Conservation (phyloP, 2,113 vertebrate species). For the Phalacrocorax carbo region DNA sequence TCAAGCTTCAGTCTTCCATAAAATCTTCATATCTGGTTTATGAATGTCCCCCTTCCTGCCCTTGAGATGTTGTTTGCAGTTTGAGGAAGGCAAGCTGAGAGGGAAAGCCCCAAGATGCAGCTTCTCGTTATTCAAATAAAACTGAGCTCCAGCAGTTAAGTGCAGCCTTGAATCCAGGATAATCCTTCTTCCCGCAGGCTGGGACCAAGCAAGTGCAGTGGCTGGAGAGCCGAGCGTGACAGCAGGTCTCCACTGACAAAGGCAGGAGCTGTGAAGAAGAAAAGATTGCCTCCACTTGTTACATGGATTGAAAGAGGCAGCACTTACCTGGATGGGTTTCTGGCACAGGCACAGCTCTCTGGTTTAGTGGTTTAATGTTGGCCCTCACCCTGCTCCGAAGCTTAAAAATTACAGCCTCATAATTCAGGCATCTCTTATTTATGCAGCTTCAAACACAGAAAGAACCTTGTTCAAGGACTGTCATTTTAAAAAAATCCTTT, state of each 20-base stretch:
- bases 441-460: conserved; percentile 43
- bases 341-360: background rate
- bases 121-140: background rate
- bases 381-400: background rate
- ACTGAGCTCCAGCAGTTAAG: background rate
- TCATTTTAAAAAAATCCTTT: background rate
- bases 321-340: background rate
- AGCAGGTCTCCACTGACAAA: background rate
- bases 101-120: background rate
- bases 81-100: background rate
- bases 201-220: background rate
- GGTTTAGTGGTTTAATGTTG: background rate
- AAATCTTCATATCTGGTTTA: background rate
- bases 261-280: background rate
- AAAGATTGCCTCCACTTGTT: background rate
- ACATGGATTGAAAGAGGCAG: background rate
- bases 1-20: background rate
- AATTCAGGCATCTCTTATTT: conserved; percentile 51
- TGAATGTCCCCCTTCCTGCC: background rate
- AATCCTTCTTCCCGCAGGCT: background rate
- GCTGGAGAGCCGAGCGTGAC: fast-evolving
- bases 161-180: background rate
- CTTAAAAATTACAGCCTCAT: background rate
- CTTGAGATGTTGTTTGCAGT: background rate
- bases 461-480: conserved; percentile 36